These are phyloP conservation scores for Onychostoma macrolepis DNA, from an alignment of 2,113 vertebrate species.

Conservation along the genomic window DNA sequence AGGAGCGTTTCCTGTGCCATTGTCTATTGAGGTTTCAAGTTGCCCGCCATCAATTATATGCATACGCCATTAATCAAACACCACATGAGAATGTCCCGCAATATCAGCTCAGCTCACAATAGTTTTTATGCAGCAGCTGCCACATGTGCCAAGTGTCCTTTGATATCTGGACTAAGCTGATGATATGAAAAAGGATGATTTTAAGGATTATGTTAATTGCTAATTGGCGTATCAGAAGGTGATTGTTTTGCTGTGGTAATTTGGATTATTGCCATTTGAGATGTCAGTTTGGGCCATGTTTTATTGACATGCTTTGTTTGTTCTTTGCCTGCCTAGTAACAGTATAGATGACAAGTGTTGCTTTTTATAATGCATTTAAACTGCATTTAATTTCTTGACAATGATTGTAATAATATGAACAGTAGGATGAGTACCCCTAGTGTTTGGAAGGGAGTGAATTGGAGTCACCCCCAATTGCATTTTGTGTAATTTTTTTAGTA, in stretches of 20 bases:
- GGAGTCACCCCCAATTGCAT: neutral
- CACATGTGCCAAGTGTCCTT: constrained; percentile 62
- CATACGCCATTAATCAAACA: constrained; percentile 41
- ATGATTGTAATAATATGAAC: neutral
- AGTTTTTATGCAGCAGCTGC: constrained; percentile 56
- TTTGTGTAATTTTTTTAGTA: neutral
- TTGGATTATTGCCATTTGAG: constrained; percentile 66
- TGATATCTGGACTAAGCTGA: constrained; percentile 63
- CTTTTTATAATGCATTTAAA: neutral
- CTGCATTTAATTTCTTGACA: neutral
- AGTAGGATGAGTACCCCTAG: too few species aligned
- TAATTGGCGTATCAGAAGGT: constrained; percentile 68
- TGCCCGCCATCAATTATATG: constrained; percentile 42
- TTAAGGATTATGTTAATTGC: constrained; percentile 75
- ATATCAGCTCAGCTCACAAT: constrained; percentile 47
- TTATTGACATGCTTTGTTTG: constrained; percentile 53
- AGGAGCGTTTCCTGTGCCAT: constrained; percentile 16
- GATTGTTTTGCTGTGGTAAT: constrained; percentile 69
- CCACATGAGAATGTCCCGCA: neutral
- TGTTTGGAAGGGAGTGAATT: neutral
- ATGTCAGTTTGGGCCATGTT: constrained; percentile 50
- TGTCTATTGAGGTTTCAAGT: constrained; percentile 35
- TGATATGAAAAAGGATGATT: constrained; percentile 64
- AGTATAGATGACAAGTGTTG: constrained; percentile 3
- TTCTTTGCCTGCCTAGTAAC: constrained; percentile 57